Base-by-base conservation (phyloP, 2,888 invertebrate genomes). In the Mylabris sibirica region DNA sequence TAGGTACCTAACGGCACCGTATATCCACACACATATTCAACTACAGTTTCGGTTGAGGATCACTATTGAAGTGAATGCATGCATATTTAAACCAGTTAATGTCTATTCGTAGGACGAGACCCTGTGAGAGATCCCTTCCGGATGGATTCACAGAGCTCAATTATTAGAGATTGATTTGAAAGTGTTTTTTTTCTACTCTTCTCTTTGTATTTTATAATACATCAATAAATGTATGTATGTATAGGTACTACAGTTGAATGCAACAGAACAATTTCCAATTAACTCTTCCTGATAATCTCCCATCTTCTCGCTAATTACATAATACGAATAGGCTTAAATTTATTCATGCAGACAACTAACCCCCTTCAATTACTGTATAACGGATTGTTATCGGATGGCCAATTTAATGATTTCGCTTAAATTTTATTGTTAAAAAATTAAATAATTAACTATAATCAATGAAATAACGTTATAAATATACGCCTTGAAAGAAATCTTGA, bases 271-370 rank as follows among this genome's bases (percentile, higher is more conserved):
- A 81, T 82, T 83, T 82, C 82, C 80, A 83, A 83, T 83, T 82
- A 83, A 83, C 81, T 81, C 82, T 80, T 83, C 80, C 80, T 78
- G 78, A 79, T 83, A 82, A 83, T 82, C 81, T 81, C 77, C 79
- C 76, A 78, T 79, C 80, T 80, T 81, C 75, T 76, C 79, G 78
- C 79, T 83, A 83, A 83, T 84, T 82, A 82, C 72, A 72, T 70
- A 75, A 72, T 73, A 76, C 74, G 79, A 78, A 79, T 74, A 72
- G 78, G 78, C 75, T 79, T 78, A 81, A 82, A 81, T 81, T 82
- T 80, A 79, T 80, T 80, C 77, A 77, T 77, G 81, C 77, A 79
- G 79, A 77, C 77, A 75, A 72, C 78, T 78, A 79, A 81, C 41
- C 81, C 78, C 80, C 20, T 49, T 78, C 80, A 78, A 80, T 81